Evolutionary conservation across 2,113 vertebrate genomes (phyloP), one percentile per base, ranked within the genome.

Genomic region (Saguinus imperator): DNA sequence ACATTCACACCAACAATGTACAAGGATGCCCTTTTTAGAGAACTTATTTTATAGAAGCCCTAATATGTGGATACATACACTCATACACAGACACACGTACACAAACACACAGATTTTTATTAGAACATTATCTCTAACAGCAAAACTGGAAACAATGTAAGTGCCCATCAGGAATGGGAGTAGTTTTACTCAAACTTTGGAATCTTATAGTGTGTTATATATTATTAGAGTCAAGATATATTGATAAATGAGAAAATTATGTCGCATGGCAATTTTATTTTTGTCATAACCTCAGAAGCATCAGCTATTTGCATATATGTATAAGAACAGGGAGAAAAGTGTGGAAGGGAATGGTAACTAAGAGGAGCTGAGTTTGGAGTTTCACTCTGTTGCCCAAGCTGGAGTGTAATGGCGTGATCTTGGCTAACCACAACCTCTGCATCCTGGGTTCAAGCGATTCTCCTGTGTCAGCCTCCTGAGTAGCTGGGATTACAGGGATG

Each of bases 201-300:
- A 91, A 93, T 57, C 72, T 75, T 68, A 87, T 35, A 70, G 3
- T 92, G 5, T 94, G 2, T 55, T 68, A 88, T 40, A 43, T 87
- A 43, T 75, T 82, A n/a, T 68, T 82, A 61, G 13, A 87, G 1
- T 1, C 13, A 64, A 91, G 8, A 7, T 55, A 5, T 89, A 72
- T 81, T 91, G 20, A 45, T 77, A 87, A 79, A 84, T 66, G 29
- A 86, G 73, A 92, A 93, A 77, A 87, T 70, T 77, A 70, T 37
- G 5, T 87, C 84, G 2, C 17, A 68, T 40, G 6, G 8, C 32
- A 85, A 43, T 89, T 70, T 73, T 66, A 18, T 66, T 87, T 90
- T 96, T 76, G 18, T 32, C 57, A 43, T 48, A 73, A 23, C 3
- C 13, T 4, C 58, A 70, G 21, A 58, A 61, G 21, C 40, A 32